A percentile compares a stretch with the other conserved stretches of the same genome.
phyloP scores from a whole-genome alignment of 2,888 invertebrate genomes.

The Dasypogon diadema region DNA sequence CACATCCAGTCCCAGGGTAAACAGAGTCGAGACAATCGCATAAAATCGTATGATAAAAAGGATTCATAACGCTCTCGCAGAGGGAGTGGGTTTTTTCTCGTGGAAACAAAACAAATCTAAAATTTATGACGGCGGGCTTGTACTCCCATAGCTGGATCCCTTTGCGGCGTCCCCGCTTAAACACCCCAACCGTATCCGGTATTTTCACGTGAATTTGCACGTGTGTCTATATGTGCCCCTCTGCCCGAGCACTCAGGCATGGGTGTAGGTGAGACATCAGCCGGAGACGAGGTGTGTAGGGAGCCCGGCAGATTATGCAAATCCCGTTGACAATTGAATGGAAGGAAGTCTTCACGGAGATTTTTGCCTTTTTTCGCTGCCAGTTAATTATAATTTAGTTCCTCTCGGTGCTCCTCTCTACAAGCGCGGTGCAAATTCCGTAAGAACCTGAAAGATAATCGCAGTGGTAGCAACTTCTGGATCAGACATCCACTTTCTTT shows the following conservation, averaged over 20 bases:
- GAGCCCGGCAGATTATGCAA: conserved; percentile 35
- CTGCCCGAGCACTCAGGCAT: not conserved
- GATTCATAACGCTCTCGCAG: conserved; percentile 30
- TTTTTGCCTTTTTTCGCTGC: conserved; percentile 21
- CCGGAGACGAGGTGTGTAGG: conserved; percentile 4
- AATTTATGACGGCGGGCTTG: conserved; percentile 47
- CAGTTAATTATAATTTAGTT: conserved; percentile 44
- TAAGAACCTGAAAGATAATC: no score
- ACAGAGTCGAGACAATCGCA: conserved; percentile 54
- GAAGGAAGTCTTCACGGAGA: conserved; percentile 15
- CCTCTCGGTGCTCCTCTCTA: no score
- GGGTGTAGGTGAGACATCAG: not conserved
- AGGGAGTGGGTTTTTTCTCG: conserved; percentile 20
- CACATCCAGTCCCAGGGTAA: conserved; percentile 40
- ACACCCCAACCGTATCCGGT: not conserved
- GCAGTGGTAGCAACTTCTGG: no score
- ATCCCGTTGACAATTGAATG: conserved; percentile 43
- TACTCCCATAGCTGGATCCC: conserved; percentile 36
- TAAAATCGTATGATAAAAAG: conserved; percentile 46
- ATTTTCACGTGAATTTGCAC: conserved; percentile 44
- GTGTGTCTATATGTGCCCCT: conserved; percentile 36
- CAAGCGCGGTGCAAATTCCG: no score
- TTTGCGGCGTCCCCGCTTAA: conserved; percentile 14
- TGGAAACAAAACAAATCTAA: conserved; percentile 50
- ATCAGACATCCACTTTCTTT: no score